Evolutionary conservation across 1,140 invertebrate genomes (phyloP).

Genomic region (Drosophila micromelanica): DNA sequence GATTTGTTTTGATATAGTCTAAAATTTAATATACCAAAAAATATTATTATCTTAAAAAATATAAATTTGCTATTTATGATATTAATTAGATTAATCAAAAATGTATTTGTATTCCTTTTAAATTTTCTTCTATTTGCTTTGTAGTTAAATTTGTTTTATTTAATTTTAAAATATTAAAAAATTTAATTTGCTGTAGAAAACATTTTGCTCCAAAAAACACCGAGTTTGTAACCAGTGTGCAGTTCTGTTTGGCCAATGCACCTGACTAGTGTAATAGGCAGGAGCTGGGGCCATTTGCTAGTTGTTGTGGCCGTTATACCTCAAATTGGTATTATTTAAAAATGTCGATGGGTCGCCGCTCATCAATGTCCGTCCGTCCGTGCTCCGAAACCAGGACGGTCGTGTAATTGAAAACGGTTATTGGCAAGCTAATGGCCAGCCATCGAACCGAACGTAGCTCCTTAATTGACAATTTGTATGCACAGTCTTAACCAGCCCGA

Average conservation of each 20-base stretch:
- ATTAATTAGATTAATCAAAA: no score
- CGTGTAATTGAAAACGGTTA: constrained; percentile 80
- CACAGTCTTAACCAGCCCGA: constrained; percentile 16
- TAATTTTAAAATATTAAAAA: no score
- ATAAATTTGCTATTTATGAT: no score
- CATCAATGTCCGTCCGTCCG: constrained; percentile 55
- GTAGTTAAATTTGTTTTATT: no score
- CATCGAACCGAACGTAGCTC: constrained; percentile 30
- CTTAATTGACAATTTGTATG: constrained; percentile 80
- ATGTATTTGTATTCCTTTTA: no score
- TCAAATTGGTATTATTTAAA: constrained; percentile 77
- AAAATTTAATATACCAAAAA: no score
- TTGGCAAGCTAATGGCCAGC: constrained; percentile 74
- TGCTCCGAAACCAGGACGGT: no score
- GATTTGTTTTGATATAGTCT: no score
- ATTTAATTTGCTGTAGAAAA: no score
- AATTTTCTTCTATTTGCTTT: no score
- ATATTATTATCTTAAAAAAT: no score
- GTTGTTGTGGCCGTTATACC: constrained; percentile 46
- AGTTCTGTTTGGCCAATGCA: constrained; percentile 13
- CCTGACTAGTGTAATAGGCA: constrained; percentile 33
- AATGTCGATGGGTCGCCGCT: constrained; percentile 78
- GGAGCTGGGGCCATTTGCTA: constrained; percentile 33
- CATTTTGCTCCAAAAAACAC: background rate
- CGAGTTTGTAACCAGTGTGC: constrained; percentile 8